Percentiles rank a stretch among this genome's conserved stretches.
phyloP scores from a whole-genome alignment of 2,888 invertebrate genomes.

The Stenodera caucasica region DNA sequence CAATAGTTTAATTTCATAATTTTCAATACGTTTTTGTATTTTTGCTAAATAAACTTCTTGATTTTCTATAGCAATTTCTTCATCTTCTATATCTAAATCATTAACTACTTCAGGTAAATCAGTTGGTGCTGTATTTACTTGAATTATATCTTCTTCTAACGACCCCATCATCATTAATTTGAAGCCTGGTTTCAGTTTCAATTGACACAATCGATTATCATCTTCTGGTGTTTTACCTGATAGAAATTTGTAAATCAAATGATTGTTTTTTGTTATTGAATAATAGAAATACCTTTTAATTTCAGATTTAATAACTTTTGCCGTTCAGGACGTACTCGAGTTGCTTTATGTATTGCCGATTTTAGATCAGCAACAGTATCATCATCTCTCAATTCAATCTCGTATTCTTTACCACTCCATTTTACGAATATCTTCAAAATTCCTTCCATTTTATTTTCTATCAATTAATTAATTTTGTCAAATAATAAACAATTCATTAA shows the following conservation, averaged over 20 bases:
- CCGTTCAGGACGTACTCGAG: slow-evolving; percentile 88
- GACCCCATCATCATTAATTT: slow-evolving; percentile 99
- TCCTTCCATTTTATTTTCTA: slow-evolving; percentile 40
- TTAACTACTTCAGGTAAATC: slow-evolving; percentile 86
- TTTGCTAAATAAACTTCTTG: slow-evolving; percentile 74
- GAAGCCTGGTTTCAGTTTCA: slow-evolving; percentile 83
- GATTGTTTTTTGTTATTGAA: neutral
- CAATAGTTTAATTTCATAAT: slow-evolving; percentile 79
- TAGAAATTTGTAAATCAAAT: slow-evolving; percentile 1
- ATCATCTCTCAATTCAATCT: slow-evolving; percentile 73
- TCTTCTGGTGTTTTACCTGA: slow-evolving; percentile 84
- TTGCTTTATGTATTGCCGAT: slow-evolving; percentile 81
- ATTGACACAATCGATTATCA: slow-evolving; percentile 70
- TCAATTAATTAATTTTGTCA: neutral
- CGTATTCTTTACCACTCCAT: slow-evolving; percentile 92
- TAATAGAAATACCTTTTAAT: slow-evolving; percentile 71
- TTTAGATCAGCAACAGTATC: slow-evolving; percentile 84
- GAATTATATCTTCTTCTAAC: slow-evolving; percentile 86
- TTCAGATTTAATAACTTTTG: slow-evolving; percentile 94
- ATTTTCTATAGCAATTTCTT: slow-evolving; percentile 72
- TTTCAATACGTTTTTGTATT: slow-evolving; percentile 79
- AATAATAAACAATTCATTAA: no score
- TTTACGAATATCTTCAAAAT: slow-evolving; percentile 71
- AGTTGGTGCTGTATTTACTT: slow-evolving; percentile 77
- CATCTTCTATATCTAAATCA: slow-evolving; percentile 89